These are phyloP conservation scores for Dryobotodes eremita DNA, from an alignment of 2,888 invertebrate genomes.

Conservation along the genomic window DNA sequence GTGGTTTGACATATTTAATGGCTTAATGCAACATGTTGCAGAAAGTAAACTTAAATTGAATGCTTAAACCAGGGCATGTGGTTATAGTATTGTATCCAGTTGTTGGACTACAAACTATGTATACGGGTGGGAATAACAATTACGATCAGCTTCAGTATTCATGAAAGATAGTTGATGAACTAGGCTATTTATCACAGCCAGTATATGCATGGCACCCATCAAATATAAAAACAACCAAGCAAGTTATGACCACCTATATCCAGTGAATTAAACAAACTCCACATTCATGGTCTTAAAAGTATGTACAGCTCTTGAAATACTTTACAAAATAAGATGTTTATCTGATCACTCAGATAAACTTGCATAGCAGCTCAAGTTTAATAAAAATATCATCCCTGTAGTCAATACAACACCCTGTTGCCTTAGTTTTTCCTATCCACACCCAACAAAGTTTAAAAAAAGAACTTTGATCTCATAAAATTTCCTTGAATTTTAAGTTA, in stretches of 20 bases:
- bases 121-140: not conserved
- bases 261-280: not conserved
- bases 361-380: not conserved
- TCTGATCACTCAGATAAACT: too few relatives aligned
- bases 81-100: too few relatives aligned
- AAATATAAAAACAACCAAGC: not conserved
- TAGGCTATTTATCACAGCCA: not conserved
- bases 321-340: too few relatives aligned
- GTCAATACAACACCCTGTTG: not conserved
- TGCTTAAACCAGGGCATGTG: not conserved
- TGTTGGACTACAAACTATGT: not conserved
- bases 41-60: not conserved
- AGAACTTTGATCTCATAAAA: not conserved
- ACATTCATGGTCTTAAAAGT: not conserved
- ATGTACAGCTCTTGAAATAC: too few relatives aligned
- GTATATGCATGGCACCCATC: not conserved
- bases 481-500: conserved; percentile 10
- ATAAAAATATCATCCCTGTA: not conserved
- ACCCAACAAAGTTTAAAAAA: not conserved
- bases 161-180: not conserved
- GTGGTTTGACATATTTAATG: not conserved
- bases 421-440: not conserved
- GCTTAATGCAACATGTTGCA: not conserved
- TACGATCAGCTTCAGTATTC: too few relatives aligned
- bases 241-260: not conserved